These are phyloP conservation scores for Melanchra persicariae DNA, from an alignment of 2,888 invertebrate species.

Conservation along the genomic window DNA sequence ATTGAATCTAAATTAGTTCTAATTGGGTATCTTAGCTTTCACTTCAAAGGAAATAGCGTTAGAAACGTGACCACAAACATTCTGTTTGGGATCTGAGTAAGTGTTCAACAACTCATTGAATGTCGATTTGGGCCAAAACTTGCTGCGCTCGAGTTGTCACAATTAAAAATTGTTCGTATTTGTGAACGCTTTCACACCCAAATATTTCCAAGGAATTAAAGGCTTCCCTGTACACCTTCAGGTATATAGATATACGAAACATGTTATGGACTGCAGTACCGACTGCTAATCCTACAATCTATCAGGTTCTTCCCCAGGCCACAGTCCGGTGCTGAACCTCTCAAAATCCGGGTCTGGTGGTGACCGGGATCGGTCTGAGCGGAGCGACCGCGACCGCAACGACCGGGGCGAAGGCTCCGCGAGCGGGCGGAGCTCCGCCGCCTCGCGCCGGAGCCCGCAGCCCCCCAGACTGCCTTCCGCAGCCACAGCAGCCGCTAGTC, in stretches of 20 bases:
- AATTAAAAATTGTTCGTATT: neutral
- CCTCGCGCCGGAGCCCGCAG: constrained; percentile 91
- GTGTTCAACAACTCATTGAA: neutral
- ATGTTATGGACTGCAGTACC: neutral
- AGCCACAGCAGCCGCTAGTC: constrained; percentile 91
- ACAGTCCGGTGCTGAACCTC: constrained; percentile 97
- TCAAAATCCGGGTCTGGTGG: constrained; percentile 96
- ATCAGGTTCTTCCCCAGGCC: constrained; percentile 95
- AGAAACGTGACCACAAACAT: constrained; percentile 31
- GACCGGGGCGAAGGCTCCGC: constrained; percentile 88
- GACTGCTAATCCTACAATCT: constrained; percentile 32
- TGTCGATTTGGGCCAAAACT: neutral
- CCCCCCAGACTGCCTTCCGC: constrained; percentile 89
- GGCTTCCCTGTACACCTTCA: neutral
- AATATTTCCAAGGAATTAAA: neutral
- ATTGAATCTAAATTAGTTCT: constrained; percentile 27
- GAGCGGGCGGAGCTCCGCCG: constrained; percentile 91
- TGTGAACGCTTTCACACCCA: neutral
- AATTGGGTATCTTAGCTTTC: constrained; percentile 33
- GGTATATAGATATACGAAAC: too few species aligned
- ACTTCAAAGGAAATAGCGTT: constrained; percentile 9
- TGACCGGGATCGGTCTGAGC: constrained; percentile 92
- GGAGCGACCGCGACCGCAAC: constrained; percentile 91
- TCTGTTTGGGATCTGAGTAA: neutral
- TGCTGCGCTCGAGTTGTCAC: too few species aligned